These are phyloP conservation scores for Lordiphosa mommai DNA, from an alignment of 1,140 invertebrate species.

Conservation along the genomic window DNA sequence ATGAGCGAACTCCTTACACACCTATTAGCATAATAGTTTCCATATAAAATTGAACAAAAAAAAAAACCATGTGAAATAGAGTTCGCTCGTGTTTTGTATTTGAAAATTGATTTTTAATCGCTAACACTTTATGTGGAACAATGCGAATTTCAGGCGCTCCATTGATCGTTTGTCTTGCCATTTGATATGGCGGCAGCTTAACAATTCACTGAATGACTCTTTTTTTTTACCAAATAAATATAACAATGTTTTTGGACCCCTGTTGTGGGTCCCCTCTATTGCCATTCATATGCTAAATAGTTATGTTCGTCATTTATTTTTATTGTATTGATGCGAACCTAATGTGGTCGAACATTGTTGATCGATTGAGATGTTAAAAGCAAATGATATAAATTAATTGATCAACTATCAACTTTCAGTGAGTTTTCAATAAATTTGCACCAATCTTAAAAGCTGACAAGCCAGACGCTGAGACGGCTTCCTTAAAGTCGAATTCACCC, in stretches of 20 bases:
- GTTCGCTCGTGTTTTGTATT: neutral
- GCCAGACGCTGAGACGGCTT: no score
- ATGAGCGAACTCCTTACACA: constrained; percentile 34
- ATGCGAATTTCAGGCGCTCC: constrained; percentile 33
- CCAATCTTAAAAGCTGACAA: no score
- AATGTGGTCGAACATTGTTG: neutral
- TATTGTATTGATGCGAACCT: constrained; percentile 2
- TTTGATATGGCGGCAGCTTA: constrained; percentile 18
- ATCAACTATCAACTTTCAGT: no score
- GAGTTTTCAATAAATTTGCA: no score
- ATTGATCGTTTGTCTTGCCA: constrained; percentile 38
- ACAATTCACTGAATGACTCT: constrained; percentile 4
- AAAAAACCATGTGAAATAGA: neutral
- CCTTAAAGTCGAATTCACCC: no score
- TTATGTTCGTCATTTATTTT: constrained; percentile 19
- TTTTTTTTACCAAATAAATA: constrained; percentile 1
- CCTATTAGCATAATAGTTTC: constrained; percentile 54
- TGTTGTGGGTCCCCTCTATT: constrained; percentile 23
- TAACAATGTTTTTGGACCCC: constrained; percentile 11
- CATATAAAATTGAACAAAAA: constrained; percentile 3
- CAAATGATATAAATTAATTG: neutral
- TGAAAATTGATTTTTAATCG: constrained; percentile 72
- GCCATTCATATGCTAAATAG: constrained; percentile 53
- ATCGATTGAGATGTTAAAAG: constrained; percentile 38
- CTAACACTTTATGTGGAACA: constrained; percentile 38